Conservation (phyloP, 2,888 invertebrate species). For the Andrena haemorrhoa region DNA sequence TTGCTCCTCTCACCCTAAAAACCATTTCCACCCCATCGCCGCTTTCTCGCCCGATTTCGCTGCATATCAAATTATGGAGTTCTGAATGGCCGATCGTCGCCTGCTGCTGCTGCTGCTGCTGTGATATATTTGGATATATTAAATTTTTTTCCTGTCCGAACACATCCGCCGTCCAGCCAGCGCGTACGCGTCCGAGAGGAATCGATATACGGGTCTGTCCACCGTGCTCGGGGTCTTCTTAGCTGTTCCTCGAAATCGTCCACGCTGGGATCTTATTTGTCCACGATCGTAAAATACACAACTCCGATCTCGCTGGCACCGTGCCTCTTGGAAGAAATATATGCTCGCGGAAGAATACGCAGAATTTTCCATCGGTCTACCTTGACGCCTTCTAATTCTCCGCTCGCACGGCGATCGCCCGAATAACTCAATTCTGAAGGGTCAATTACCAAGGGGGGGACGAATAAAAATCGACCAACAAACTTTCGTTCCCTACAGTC, state of each 20-base stretch:
- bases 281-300: not conserved
- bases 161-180: conserved; percentile 52
- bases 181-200: conserved; percentile 52
- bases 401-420: not conserved
- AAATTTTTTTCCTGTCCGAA: conserved; percentile 80
- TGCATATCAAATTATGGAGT: conserved; percentile 84
- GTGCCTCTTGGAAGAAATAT: not conserved
- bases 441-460: conserved; percentile 10
- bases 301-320: not conserved
- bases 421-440: conserved; percentile 24
- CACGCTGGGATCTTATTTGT: conserved; percentile 6
- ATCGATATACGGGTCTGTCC: conserved; percentile 55
- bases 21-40: conserved; percentile 79
- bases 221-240: not conserved
- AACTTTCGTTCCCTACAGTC: conserved; percentile 37
- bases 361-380: not conserved
- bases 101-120: conserved; percentile 81
- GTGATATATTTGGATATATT: conserved; percentile 85
- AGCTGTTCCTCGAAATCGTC: not conserved
- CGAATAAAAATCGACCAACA: conserved; percentile 52
- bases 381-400: not conserved
- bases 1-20: conserved; percentile 73
- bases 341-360: not conserved
- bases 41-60: conserved; percentile 80
- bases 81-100: conserved; percentile 83